phyloP scores from a whole-genome alignment of 2,888 invertebrate species.

The Epistrophella euchroma region DNA sequence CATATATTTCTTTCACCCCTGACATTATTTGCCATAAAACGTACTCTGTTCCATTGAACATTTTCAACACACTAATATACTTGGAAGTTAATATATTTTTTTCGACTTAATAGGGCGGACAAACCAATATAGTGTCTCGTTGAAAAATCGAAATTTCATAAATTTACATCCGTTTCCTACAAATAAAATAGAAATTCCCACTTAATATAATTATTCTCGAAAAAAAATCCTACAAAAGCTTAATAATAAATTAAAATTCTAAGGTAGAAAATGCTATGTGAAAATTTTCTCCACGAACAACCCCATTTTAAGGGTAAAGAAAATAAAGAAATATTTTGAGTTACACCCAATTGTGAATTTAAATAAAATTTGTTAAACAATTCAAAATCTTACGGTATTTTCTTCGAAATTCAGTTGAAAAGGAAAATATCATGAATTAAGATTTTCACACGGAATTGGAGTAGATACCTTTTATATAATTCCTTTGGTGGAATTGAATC shows the following conservation, averaged over 20 bases:
- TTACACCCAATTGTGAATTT: slow-evolving; percentile 5
- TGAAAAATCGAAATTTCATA: slow-evolving; percentile 63
- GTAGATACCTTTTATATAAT: slow-evolving; percentile 26
- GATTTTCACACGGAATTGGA: slow-evolving; percentile 16
- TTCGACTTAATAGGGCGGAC: slow-evolving; percentile 68
- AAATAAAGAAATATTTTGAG: slow-evolving; percentile 11
- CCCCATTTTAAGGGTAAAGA: neutral
- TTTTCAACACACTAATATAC: slow-evolving; percentile 70
- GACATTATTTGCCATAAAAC: slow-evolving; percentile 66
- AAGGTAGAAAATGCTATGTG: slow-evolving; percentile 22
- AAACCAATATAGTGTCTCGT: slow-evolving; percentile 55
- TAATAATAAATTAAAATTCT: neutral
- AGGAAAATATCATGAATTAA: slow-evolving; percentile 17
- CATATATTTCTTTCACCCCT: slow-evolving; percentile 49
- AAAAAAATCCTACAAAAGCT: neutral
- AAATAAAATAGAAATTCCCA: slow-evolving; percentile 1
- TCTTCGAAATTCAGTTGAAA: slow-evolving; percentile 1
- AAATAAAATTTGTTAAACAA: neutral
- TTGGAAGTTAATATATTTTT: slow-evolving; percentile 66
- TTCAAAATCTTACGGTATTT: slow-evolving; percentile 10
- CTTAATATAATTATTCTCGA: slow-evolving; percentile 1
- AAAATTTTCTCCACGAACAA: slow-evolving; percentile 21
- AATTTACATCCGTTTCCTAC: slow-evolving; percentile 38
- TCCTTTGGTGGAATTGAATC: slow-evolving; percentile 17
- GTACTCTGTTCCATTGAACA: slow-evolving; percentile 52